Evolutionary conservation across 1,140 invertebrate species (phyloP), one percentile per base, ranked within the genome.

Genomic region (Agrilus planipennis): DNA sequence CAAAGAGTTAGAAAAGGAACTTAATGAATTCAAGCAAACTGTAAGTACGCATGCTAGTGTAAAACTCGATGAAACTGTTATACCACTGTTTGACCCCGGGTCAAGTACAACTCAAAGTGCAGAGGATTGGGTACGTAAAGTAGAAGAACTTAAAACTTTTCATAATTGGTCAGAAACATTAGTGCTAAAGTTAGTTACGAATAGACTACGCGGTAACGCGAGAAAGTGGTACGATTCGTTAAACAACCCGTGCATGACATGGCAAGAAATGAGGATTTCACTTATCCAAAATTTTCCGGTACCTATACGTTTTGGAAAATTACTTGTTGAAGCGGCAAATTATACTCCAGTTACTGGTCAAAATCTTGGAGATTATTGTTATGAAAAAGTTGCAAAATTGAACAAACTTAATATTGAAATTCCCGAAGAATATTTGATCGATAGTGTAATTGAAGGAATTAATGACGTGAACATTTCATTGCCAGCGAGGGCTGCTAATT

Each of bases 281-380:
- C 7, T 27, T 27, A 7, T 27, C 23, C 7, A 7, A 27, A 27
- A 7, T 9, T 27, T 27, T 27, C 23, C 23, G n/a, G n/a, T 7
- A 9, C 7, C 23, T 7, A n/a, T 27, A 9, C 23, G 23, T n/a
- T 27, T 27, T 27, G 23, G 23, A 9, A n/a, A 7, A 27, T 27
- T 27, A n/a, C n/a, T 27, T 9, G 7, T 27, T 7, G 23, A 27
- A 27, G 23, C 23, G 7, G 23, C 23, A n/a, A 27, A 27, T n/a
- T 27, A 27, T n/a, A 27, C 7, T 9, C 23, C 23, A n/a, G 7
- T 9, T 9, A 9, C n/a, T 27, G 7, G 23, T 9, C 23, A 27
- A 27, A 27, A 27, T 27, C n/a, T 27, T 7, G 23, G 23, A n/a
- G 23, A 27, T 27, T 27, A 27, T 27, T 27, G 23, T 27, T 27